Percentiles rank a stretch among this genome's conserved stretches.
Conservation (phyloP, 2,888 invertebrate species). For the Microdon myrmicae region DNA sequence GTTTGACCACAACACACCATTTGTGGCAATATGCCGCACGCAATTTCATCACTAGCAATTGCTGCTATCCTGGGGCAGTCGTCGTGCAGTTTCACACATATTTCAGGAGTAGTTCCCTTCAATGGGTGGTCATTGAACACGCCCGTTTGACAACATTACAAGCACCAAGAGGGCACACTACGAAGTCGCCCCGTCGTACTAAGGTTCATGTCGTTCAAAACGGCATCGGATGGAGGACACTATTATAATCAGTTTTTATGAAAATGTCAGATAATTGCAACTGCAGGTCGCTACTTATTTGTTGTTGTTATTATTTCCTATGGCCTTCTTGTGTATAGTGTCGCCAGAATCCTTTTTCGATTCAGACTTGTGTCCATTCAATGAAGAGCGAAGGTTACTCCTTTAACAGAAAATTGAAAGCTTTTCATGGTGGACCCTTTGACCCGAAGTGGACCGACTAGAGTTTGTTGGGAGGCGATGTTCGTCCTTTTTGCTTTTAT, state of each 20-base stretch:
- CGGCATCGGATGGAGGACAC: conserved; percentile 3
- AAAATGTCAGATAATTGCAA: conserved; percentile 46
- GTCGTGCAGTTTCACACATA: conserved; percentile 6
- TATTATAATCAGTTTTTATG: conserved; percentile 46
- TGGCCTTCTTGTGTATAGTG: conserved; percentile 17
- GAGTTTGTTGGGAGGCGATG: not conserved
- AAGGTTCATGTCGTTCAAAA: conserved; percentile 8
- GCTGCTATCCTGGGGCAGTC: conserved; percentile 21
- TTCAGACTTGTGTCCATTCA: conserved; percentile 4
- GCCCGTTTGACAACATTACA: conserved; percentile 29
- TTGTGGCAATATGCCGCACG: conserved; percentile 38
- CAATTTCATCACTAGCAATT: conserved; percentile 37
- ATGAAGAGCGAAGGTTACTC: conserved; percentile 20
- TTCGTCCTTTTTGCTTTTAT: conserved; percentile 1
- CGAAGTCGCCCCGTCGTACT: not conserved
- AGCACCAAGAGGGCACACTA: conserved; percentile 3
- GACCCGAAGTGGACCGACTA: conserved; percentile 2
- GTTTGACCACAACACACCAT: conserved; percentile 29
- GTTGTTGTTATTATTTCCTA: too few relatives aligned
- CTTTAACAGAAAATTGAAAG: not conserved
- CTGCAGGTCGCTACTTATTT: conserved; percentile 28
- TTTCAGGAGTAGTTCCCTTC: conserved; percentile 9
- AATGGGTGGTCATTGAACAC: conserved; percentile 19
- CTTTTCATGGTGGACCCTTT: not conserved
- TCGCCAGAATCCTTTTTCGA: too few relatives aligned